Percentiles rank a stretch among this genome's conserved stretches.
These are phyloP conservation scores for Cromileptes altivelis DNA, from an alignment of 2,113 vertebrate genomes.

Conservation along the genomic window DNA sequence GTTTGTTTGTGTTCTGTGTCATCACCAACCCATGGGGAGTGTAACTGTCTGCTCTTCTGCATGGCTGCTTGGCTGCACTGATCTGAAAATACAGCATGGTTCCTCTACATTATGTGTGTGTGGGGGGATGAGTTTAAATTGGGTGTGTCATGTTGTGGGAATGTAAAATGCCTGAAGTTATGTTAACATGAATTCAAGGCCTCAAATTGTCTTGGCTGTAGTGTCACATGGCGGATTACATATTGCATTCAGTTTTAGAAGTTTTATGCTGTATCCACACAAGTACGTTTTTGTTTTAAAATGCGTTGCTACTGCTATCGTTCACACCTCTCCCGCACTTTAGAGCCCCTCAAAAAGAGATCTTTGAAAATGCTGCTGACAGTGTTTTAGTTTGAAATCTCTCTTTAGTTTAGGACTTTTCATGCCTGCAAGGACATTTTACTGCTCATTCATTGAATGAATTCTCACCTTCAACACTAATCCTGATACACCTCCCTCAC, in stretches of 20 bases:
- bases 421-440: too few species aligned
- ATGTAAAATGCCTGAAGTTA: neutral
- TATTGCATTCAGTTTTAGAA: neutral
- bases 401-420: too few species aligned
- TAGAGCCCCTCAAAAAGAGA: too few species aligned
- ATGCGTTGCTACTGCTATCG: too few species aligned
- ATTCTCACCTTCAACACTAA: too few species aligned
- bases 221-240: neutral
- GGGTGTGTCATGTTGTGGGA: neutral
- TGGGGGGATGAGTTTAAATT: neutral
- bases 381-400: too few species aligned
- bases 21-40: constrained; percentile 26
- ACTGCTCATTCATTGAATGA: too few species aligned
- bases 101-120: constrained; percentile 3
- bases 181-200: neutral
- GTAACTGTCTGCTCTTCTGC: constrained; percentile 27
- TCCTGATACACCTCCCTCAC: too few species aligned
- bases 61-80: constrained; percentile 26
- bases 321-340: too few species aligned
- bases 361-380: too few species aligned
- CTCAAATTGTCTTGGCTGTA: neutral
- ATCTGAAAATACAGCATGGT: constrained; percentile 21
- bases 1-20: neutral
- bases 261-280: too few species aligned
- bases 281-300: too few species aligned